These are phyloP conservation scores for Ctenicera cuprea DNA, from an alignment of 2,888 invertebrate genomes.

Conservation along the genomic window DNA sequence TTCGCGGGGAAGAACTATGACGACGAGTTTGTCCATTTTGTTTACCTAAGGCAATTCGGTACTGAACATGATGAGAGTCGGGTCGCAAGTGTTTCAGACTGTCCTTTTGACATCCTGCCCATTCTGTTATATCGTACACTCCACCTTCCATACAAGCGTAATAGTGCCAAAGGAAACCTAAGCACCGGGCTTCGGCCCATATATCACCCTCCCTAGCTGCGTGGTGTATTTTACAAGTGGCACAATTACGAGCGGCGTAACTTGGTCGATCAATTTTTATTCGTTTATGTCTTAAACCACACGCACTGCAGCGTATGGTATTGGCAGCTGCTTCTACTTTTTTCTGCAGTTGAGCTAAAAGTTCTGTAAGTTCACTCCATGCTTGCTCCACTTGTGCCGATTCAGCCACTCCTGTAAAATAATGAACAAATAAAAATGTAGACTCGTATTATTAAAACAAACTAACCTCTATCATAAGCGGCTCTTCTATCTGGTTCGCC, in stretches of 20 bases:
- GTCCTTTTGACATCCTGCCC: slow-evolving; percentile 95
- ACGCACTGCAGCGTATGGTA: slow-evolving; percentile 96
- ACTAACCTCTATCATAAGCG: slow-evolving; percentile 70
- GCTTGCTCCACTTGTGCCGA: slow-evolving; percentile 89
- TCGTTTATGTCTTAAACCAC: slow-evolving; percentile 92
- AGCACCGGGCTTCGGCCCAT: slow-evolving; percentile 92
- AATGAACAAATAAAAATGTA: not conserved
- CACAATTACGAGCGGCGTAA: slow-evolving; percentile 94
- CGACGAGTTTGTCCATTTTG: slow-evolving; percentile 70
- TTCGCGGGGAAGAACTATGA: slow-evolving; percentile 65
- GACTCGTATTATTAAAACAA: too few relatives aligned
- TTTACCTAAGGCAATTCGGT: slow-evolving; percentile 87
- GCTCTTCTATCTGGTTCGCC: slow-evolving; percentile 85
- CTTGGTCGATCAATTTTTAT: slow-evolving; percentile 90
- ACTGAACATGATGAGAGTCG: slow-evolving; percentile 94
- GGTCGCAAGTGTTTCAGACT: slow-evolving; percentile 89
- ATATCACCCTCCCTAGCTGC: slow-evolving; percentile 96
- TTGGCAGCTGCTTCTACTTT: slow-evolving; percentile 97
- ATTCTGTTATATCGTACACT: slow-evolving; percentile 96
- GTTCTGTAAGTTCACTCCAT: slow-evolving; percentile 89
- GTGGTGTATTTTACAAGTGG: slow-evolving; percentile 91
- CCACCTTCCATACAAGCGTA: slow-evolving; percentile 97
- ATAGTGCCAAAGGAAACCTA: slow-evolving; percentile 95
- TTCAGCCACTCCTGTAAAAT: slow-evolving; percentile 76
- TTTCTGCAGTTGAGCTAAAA: slow-evolving; percentile 91